Percentiles rank a stretch among this genome's conserved stretches.
Evolutionary conservation across 2,797 vertebrate species (phyloP).

Genomic region (Percopsis omiscomaycus): DNA sequence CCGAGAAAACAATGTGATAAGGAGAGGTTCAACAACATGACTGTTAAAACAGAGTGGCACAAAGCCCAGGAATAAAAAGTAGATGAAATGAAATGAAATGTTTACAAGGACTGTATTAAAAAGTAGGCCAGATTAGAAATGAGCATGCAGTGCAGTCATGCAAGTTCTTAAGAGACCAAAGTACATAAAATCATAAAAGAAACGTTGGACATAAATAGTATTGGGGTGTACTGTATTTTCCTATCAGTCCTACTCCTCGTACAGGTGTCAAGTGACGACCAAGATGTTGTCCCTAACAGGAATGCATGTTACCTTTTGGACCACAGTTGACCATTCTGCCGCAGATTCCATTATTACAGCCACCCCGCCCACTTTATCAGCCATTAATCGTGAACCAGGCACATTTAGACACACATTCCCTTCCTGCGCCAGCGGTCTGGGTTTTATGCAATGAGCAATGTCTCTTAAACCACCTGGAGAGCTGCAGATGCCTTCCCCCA

Average conservation of each 20-base stretch:
- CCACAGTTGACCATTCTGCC: constrained; percentile 23
- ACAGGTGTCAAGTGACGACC: constrained; percentile 52
- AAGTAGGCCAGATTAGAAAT: constrained; percentile 1
- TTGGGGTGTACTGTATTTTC: not conserved
- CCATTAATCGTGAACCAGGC: constrained; percentile 31
- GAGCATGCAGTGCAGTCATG: constrained; percentile 11
- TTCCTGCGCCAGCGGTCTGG: constrained; percentile 23
- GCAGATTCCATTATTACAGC: constrained; percentile 10
- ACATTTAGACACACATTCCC: constrained; percentile 29
- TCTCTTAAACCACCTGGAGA: constrained; percentile 20
- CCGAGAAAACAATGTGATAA: constrained; percentile 74
- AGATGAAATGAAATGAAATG: not conserved
- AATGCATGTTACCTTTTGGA: constrained; percentile 24
- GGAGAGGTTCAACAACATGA: constrained; percentile 9
- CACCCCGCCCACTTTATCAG: not conserved
- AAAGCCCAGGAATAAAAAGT: not conserved
- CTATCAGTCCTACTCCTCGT: constrained; percentile 39
- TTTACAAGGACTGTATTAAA: constrained; percentile 3
- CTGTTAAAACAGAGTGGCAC: constrained; percentile 19
- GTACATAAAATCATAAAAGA: not conserved
- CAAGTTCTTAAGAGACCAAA: constrained; percentile 9
- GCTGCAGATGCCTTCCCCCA: constrained; percentile 1
- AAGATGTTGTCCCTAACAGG: constrained; percentile 44
- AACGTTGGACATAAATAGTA: not conserved
- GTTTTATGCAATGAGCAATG: constrained; percentile 31